Base-by-base conservation (phyloP, 2,797 vertebrate genomes). In the Melanotaenia parkinsoni region DNA sequence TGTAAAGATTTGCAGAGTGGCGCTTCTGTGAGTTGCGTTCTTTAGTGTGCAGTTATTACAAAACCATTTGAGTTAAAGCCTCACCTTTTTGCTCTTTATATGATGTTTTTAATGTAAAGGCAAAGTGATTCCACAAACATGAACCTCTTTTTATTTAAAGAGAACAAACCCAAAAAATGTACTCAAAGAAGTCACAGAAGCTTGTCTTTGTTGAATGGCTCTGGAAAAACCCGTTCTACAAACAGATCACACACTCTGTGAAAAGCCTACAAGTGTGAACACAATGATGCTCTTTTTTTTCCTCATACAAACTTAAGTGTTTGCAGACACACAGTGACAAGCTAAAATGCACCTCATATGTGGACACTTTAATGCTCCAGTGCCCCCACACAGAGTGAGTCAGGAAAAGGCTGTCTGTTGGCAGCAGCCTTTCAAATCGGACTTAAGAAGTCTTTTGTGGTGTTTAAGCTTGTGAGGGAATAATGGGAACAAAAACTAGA, bases 401-500 rank as follows among this genome's bases (percentile, higher is more conserved):
- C 22, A 71, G 63, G 68, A 80, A 62, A 65, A 43, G 63, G 50
- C 56, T 10, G 54, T 51, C 76, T 73, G 72, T 67, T 30, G 24
- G 51, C 58, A 38, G 70, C 43, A 2, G 79, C n/a, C 45, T 70
- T 74, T 81, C 71, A 45, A 69, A 77, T 33, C 61, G 3, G 63
- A 63, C 69, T 54, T 72, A 88, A 88, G 65, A 72, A 64, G 47
- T 62, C 75, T 80, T 40, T 83, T 74, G 77, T 84, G 69, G 60
- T 65, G 51, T 66, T 12, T 24, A 77, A 43, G 67, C 65, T 74
- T 76, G 51, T 76, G 73, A 74, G 62, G 68, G 69, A 67, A 82
- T 79, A 79, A 83, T 83, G 53, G 70, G 66, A 79, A 86, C 83
- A 82, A 90, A 88, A 83, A 30, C 61, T 26, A 50, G 63, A 64